Conservation (phyloP, 1,140 invertebrate species). For the Microplitis demolitor region DNA sequence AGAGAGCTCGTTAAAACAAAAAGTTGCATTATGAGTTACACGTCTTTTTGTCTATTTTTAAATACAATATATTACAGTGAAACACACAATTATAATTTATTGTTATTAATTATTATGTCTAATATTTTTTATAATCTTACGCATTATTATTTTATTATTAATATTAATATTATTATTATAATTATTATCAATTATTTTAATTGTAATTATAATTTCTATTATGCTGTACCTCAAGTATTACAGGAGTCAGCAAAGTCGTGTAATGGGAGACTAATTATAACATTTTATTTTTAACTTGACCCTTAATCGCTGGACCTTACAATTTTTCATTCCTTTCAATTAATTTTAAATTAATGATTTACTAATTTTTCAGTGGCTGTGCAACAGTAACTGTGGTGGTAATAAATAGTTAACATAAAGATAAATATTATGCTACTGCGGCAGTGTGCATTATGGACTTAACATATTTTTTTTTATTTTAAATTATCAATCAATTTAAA, state of each 20-base stretch:
- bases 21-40: constrained; percentile 28
- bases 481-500: constrained; percentile 36
- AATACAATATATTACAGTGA: constrained; percentile 61
- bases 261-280: constrained; percentile 55
- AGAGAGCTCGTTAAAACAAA: constrained; percentile 21
- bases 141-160: constrained; percentile 48
- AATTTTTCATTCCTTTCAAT: constrained; percentile 25
- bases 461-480: too few species aligned
- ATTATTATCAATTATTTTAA: constrained; percentile 26
- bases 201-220: constrained; percentile 23
- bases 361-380: constrained; percentile 36
- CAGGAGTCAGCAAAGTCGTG: constrained; percentile 49
- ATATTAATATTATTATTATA: constrained; percentile 45
- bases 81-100: constrained; percentile 62
- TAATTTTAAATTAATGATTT: background rate
- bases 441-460: constrained; percentile 56
- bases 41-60: constrained; percentile 50
- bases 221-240: constrained; percentile 44
- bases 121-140: constrained; percentile 52
- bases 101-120: constrained; percentile 59
- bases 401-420: constrained; percentile 61
- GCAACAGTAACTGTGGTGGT: constrained; percentile 49
- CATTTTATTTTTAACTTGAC: constrained; percentile 13
- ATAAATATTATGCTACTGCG: constrained; percentile 60
- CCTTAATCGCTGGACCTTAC: background rate